Evolutionary conservation across 2,888 invertebrate genomes (phyloP).

Genomic region (Coelinius sp.): DNA sequence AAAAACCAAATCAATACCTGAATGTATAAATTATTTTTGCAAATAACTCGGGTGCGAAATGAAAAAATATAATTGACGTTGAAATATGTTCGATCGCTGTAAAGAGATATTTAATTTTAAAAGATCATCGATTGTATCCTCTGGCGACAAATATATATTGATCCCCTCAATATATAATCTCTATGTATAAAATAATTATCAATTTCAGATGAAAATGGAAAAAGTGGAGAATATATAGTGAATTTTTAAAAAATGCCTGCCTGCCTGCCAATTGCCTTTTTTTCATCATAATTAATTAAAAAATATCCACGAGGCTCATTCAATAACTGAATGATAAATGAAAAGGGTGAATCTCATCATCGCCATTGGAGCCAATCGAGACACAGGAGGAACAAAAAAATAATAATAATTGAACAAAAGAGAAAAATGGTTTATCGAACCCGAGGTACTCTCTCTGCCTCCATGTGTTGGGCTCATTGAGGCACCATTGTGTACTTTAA

Average conservation of each 20-base stretch:
- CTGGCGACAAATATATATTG: not conserved
- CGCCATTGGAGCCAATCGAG: constrained; percentile 23
- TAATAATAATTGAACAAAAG: too few species aligned
- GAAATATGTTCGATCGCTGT: constrained; percentile 13
- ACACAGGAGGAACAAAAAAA: constrained; percentile 30
- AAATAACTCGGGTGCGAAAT: constrained; percentile 30
- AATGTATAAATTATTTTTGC: constrained; percentile 18
- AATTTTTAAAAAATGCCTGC: constrained; percentile 30
- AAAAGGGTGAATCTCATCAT: not conserved
- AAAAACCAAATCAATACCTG: not conserved
- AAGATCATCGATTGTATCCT: constrained; percentile 22
- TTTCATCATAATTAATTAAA: constrained; percentile 28
- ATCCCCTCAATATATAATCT: not conserved
- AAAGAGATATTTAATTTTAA: constrained; percentile 4
- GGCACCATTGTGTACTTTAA: constrained; percentile 19
- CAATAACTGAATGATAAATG: not conserved
- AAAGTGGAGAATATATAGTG: constrained; percentile 25
- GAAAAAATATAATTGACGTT: constrained; percentile 8
- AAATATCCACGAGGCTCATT: not conserved
- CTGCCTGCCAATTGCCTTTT: constrained; percentile 39
- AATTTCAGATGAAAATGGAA: constrained; percentile 21
- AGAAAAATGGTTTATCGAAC: constrained; percentile 27
- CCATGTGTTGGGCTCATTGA: constrained; percentile 14
- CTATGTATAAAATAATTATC: constrained; percentile 16
- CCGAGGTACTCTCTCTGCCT: constrained; percentile 38